Evolutionary conservation across 2,113 vertebrate species (phyloP).

Genomic region (Tinamus guttatus): DNA sequence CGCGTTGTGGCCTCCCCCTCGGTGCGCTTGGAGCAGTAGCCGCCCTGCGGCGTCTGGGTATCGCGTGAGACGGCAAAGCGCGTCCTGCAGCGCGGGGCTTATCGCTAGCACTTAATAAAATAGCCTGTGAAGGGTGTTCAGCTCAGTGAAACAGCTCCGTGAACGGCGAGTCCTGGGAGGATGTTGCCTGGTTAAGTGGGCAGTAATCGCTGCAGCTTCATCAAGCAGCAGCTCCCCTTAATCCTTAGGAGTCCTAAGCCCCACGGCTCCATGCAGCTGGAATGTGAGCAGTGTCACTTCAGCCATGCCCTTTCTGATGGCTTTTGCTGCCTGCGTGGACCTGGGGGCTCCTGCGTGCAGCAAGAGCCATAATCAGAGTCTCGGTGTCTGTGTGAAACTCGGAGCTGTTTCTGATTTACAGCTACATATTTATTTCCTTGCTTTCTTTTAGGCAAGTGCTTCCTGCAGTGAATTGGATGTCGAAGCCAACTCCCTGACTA

Average conservation of each 20-base stretch:
- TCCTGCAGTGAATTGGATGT: neutral
- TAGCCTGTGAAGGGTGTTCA: too few species aligned
- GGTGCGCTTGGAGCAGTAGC: rapidly evolving
- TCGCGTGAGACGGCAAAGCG: neutral
- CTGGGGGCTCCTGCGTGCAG: neutral
- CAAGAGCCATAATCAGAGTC: neutral
- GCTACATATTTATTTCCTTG: neutral
- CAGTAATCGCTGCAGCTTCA: neutral
- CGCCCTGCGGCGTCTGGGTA: rapidly evolving
- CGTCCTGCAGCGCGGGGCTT: neutral
- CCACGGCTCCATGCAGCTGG: neutral
- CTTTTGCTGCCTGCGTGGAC: neutral
- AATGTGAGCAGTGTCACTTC: neutral
- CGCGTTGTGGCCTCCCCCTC: neutral
- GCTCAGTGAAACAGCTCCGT: too few species aligned
- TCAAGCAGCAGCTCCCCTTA: neutral
- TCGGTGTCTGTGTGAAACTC: neutral
- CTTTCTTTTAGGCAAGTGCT: neutral
- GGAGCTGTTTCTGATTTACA: neutral
- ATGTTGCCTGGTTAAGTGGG: neutral
- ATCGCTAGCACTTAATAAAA: neutral
- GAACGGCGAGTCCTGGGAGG: neutral
- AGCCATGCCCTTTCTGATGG: rapidly evolving
- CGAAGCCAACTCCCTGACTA: neutral
- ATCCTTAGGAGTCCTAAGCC: neutral